Evolutionary conservation across 2,113 vertebrate genomes (phyloP).

Genomic region (Nanger granti): DNA sequence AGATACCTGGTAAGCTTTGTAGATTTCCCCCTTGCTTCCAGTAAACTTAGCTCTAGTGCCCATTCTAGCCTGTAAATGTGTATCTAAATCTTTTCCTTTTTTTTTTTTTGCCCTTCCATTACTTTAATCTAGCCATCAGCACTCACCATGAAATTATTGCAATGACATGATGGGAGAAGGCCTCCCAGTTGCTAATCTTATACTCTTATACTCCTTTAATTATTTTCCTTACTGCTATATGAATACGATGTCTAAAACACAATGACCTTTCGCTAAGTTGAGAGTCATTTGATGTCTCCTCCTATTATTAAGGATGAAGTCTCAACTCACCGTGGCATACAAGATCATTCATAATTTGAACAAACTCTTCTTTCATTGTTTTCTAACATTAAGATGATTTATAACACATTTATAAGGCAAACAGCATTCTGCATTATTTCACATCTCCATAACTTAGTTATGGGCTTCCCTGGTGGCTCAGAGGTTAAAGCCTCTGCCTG

Average conservation of each 20-base stretch:
- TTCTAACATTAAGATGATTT: background rate
- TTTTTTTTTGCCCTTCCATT: background rate
- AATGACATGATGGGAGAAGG: background rate
- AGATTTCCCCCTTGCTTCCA: background rate
- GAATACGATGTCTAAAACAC: background rate
- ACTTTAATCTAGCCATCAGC: background rate
- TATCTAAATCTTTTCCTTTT: background rate
- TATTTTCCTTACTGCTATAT: background rate
- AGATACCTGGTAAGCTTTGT: background rate
- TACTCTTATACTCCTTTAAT: background rate
- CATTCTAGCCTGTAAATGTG: background rate
- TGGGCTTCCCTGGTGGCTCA: background rate
- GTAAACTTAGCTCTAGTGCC: background rate
- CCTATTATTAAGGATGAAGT: background rate
- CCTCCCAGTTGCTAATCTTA: background rate
- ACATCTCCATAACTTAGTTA: background rate
- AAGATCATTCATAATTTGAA: background rate
- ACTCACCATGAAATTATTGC: background rate
- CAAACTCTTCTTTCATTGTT: background rate
- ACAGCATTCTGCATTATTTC: background rate
- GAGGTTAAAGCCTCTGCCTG: too few relatives aligned
- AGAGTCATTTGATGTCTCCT: background rate
- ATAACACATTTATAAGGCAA: background rate
- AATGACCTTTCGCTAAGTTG: fast-evolving
- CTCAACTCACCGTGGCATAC: background rate